Evolutionary conservation across 2,113 vertebrate genomes (phyloP), one percentile per base, ranked within the genome.

Genomic region (Archocentrus centrarchus): DNA sequence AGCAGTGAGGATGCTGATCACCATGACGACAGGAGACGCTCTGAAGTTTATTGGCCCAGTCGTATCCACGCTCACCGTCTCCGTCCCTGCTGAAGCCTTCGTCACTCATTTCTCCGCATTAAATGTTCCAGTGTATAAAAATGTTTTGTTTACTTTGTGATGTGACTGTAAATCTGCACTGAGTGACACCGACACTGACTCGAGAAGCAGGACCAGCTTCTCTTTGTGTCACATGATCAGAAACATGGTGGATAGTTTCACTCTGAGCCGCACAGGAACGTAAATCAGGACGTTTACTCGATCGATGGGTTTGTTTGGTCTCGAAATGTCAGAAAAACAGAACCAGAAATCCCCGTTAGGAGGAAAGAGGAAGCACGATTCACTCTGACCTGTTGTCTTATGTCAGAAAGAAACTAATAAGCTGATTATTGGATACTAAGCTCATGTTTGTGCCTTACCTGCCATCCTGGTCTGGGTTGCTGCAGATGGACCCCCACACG

Each of bases 401-500:
- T 0, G n/a, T 66, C 64, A 47, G 41, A 47, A 3, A 13, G 39
- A 32, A 27, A 70, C 1, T 2, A 30, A 70, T 6, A 17, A 64
- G 35, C 62, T 22, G 35, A 64, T 64, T 64, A 1, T 17, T 44
- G 11, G 27, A 57, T 75, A 55, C 11, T 14, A 35, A 30, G 39
- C 41, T 66, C 37, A 24, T 35, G n/a, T 44, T 66, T 66, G 63
- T 9, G 7, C 37, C 57, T 59, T 20, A 97, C 97, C 97, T 97
- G 60, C 93, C 11, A 83, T 97, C 96, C 85, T 93, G 94, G 78
- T 97, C 97, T 4, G 93, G 91, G 83, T 86, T 95, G 79, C 95
- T 93, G 86, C 95, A 93, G 73, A 92, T 92, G 50, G 96, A 94
- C 81, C 95, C 94, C 91, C 96, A 96, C 92, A 97, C 95, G 44